Conservation (phyloP, 1,140 invertebrate genomes). For the Trachymyrmex cornetzi region DNA sequence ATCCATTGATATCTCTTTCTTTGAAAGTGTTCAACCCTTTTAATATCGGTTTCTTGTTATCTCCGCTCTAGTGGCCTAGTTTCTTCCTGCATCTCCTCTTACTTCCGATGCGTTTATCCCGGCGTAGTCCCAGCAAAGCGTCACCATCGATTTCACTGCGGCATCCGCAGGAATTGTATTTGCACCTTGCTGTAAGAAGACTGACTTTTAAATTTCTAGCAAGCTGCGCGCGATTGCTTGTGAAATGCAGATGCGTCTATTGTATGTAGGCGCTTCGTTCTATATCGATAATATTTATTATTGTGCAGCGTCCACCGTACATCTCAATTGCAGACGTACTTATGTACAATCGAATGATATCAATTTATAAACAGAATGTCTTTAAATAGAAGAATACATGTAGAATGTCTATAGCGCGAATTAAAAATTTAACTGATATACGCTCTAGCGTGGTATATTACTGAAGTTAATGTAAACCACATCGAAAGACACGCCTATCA, state of each 20-base stretch:
- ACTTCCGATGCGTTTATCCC: slow-evolving; percentile 26
- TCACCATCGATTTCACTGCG: slow-evolving; percentile 52
- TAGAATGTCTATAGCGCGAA: slow-evolving; percentile 26
- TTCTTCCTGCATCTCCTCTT: slow-evolving; percentile 40
- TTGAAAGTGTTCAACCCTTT: background rate
- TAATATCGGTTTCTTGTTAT: background rate
- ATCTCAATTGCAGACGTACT: slow-evolving; percentile 19
- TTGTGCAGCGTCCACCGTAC: background rate
- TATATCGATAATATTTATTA: slow-evolving; percentile 32
- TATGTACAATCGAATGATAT: slow-evolving; percentile 19
- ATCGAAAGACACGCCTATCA: background rate
- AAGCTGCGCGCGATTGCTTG: background rate
- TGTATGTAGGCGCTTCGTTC: background rate
- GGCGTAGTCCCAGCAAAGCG: background rate
- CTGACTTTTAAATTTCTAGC: slow-evolving; percentile 16
- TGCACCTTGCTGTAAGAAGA: background rate
- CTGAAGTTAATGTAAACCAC: slow-evolving; percentile 12
- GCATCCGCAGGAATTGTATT: slow-evolving; percentile 13
- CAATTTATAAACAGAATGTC: slow-evolving; percentile 27
- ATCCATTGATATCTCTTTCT: background rate
- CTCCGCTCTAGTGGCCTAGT: slow-evolving; percentile 20
- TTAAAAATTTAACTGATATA: slow-evolving; percentile 37
- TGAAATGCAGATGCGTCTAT: background rate
- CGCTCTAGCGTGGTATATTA: background rate
- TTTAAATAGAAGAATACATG: background rate